Conservation (phyloP, 2,888 invertebrate genomes). For the Drosophila helvetica region DNA sequence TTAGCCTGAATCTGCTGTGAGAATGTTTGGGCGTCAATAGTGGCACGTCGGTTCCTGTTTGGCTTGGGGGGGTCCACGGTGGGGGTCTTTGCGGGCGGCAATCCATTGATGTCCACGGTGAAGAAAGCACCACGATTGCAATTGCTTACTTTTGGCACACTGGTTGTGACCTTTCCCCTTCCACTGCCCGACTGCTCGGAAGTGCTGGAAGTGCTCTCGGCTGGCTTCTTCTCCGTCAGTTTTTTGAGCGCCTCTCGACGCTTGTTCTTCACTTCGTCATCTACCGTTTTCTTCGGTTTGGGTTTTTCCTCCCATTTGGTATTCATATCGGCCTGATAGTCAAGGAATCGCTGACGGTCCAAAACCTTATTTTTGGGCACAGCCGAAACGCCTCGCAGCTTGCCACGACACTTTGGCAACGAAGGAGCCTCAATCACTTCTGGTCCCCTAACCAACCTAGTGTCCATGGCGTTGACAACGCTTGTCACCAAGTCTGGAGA, state of each 20-base stretch:
- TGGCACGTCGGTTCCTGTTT: conserved; percentile 31
- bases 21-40: conserved; percentile 44
- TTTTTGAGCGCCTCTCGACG: conserved; percentile 78
- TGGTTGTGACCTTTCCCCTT: conserved; percentile 34
- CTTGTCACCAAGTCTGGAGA: not conserved
- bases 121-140: conserved; percentile 86
- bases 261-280: conserved; percentile 59
- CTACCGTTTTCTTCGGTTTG: conserved; percentile 54
- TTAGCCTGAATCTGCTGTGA: conserved; percentile 50
- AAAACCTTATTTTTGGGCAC: not conserved
- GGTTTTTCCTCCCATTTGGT: conserved; percentile 80
- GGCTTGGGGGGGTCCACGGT: conserved; percentile 31
- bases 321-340: conserved; percentile 56
- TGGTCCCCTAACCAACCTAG: conserved; percentile 42
- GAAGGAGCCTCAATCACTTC: conserved; percentile 75
- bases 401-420: conserved; percentile 76
- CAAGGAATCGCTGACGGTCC: conserved; percentile 34
- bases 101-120: conserved; percentile 70
- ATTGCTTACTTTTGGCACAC: conserved; percentile 84
- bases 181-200: conserved; percentile 7
- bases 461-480: not conserved
- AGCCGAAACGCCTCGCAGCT: conserved; percentile 72
- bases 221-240: conserved; percentile 62
- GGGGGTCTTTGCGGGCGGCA: conserved; percentile 36
- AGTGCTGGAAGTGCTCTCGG: not conserved